Evolutionary conservation across 2,797 vertebrate genomes (phyloP).

Genomic region (Enteromius unitaeniatus): DNA sequence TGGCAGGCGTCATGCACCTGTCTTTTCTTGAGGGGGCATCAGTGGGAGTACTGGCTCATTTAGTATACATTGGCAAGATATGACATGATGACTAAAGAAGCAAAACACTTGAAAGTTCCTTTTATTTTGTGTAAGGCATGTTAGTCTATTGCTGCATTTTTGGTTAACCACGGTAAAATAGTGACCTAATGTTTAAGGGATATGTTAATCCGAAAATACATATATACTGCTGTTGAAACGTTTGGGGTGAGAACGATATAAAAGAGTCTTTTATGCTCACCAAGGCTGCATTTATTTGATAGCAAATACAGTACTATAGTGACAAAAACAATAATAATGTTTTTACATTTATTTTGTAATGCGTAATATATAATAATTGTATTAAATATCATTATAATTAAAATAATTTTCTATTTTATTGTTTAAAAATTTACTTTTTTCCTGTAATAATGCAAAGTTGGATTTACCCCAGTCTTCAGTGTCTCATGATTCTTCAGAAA

Average conservation of each 20-base stretch:
- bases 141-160: neutral
- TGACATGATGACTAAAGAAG: neutral
- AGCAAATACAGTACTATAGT: neutral
- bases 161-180: neutral
- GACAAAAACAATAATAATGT: neutral
- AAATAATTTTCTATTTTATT: neutral
- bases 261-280: neutral
- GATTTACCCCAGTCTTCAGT: neutral
- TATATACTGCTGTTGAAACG: neutral
- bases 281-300: neutral
- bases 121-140: neutral
- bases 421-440: neutral
- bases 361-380: neutral
- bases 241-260: neutral
- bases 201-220: neutral
- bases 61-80: neutral
- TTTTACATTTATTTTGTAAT: neutral
- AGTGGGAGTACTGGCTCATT: neutral
- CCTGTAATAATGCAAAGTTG: neutral
- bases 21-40: neutral
- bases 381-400: neutral
- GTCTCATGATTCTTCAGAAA: neutral
- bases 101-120: neutral
- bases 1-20: neutral
- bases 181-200: neutral